Conservation (phyloP, 2,113 vertebrate genomes). For the Monarcha castaneiventris region DNA sequence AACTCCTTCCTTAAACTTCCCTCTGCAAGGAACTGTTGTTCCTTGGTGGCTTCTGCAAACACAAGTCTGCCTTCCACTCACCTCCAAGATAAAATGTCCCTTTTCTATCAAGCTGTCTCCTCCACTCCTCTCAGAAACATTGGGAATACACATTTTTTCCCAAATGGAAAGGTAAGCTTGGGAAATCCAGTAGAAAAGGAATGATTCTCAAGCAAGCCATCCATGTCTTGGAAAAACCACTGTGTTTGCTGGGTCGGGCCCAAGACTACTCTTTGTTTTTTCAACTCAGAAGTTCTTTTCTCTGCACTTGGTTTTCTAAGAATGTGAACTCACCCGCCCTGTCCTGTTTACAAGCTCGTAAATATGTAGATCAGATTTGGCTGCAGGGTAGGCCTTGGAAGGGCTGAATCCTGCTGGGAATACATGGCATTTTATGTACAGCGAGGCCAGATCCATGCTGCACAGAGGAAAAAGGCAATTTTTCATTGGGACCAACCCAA, state of each 20-base stretch:
- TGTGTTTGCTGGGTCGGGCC: slow-evolving; percentile 3
- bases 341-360: slow-evolving; percentile 56
- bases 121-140: background rate
- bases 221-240: slow-evolving; percentile 23
- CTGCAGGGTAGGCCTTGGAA: slow-evolving; percentile 26
- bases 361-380: slow-evolving; percentile 58
- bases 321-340: slow-evolving; percentile 61
- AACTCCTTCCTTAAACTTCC: background rate
- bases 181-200: background rate
- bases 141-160: background rate
- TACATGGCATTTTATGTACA: slow-evolving; percentile 14
- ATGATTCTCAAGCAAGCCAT: slow-evolving; percentile 11
- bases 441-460: background rate
- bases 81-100: background rate
- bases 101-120: background rate
- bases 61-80: background rate
- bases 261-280: slow-evolving; percentile 55
- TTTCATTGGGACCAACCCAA: slow-evolving; percentile 3
- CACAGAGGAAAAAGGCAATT: slow-evolving; percentile 32
- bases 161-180: background rate
- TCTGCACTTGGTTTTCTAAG: slow-evolving; percentile 57
- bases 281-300: slow-evolving; percentile 53
- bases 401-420: slow-evolving; percentile 51
- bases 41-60: background rate
- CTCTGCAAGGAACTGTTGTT: background rate